These are phyloP conservation scores for Ormyrus rosae DNA, from an alignment of 2,888 invertebrate species.

Conservation along the genomic window DNA sequence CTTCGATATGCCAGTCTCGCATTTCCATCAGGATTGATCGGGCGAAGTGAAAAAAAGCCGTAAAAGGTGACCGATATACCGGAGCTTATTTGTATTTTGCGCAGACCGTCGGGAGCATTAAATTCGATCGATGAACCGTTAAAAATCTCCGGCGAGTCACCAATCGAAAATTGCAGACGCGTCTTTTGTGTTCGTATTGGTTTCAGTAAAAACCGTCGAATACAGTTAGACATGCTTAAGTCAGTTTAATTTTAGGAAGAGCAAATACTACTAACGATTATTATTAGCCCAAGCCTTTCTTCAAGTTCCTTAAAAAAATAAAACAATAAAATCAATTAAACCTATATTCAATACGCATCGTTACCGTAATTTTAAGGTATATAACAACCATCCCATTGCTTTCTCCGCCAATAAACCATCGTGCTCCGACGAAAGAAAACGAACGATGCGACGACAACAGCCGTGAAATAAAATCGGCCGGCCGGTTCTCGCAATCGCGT, in stretches of 20 bases:
- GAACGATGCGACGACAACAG: not conserved
- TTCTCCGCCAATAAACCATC: too few relatives aligned
- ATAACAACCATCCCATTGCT: too few relatives aligned
- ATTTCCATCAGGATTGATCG: not conserved
- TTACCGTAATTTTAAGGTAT: too few relatives aligned
- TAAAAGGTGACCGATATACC: too few relatives aligned
- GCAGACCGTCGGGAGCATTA: not conserved
- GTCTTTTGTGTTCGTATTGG: not conserved
- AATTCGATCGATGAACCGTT: constrained; percentile 4
- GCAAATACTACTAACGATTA: too few relatives aligned
- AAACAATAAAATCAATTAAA: not conserved
- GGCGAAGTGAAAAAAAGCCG: too few relatives aligned
- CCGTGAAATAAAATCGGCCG: not conserved
- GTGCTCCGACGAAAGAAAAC: not conserved
- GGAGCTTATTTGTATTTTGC: not conserved
- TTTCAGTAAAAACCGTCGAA: not conserved
- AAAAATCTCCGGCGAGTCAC: not conserved
- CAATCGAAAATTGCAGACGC: not conserved
- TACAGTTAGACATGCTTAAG: not conserved
- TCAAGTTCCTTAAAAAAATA: not conserved
- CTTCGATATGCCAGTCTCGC: not conserved
- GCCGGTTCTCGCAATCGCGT: not conserved
- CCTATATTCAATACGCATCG: too few relatives aligned
- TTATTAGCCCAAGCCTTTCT: not conserved
- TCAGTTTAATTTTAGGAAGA: not conserved